Base-by-base conservation (phyloP, 2,797 vertebrate genomes). In the Vultur gryphus region DNA sequence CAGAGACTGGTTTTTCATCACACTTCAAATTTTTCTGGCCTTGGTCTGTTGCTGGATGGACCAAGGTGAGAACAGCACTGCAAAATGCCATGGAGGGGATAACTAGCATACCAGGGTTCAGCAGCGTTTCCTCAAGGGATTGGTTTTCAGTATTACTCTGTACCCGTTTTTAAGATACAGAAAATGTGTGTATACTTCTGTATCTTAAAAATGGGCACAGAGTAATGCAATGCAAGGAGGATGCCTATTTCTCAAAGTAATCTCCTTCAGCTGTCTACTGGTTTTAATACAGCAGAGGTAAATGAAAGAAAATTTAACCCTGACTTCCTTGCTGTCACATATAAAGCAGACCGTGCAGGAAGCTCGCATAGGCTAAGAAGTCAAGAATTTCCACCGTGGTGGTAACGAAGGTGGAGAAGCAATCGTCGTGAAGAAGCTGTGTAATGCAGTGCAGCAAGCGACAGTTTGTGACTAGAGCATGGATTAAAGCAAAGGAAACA, bases 401-500 rank as follows among this genome's bases (percentile, higher is more conserved):
- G 71, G 15, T 87, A 84, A 83, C 25, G 16, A 41, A 66, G 92
- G 62, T 76, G 90, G 54, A 82, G 89, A 81, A 94, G 67, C n/a
- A 33, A 10, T 84, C 61, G 41, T 82, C 39, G 7, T 52, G 75
- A 41, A 78, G 85, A 79, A 89, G 84, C 44, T 54, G 73, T 9
- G 51, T 57, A 49, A 67, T 7, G 79, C 71, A 86, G 64, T 16
- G 24, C 83, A 51, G 13, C 85, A 83, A 87, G 46, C 9, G 44
- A 26, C 49, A 21, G 62, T 48, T 79, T 64, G 73, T 72, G 93
- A 52, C 88, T 87, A 31, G 59, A 89, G 89, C 37, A 1, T 35
- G 89, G 93, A 79, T 96, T 79, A 84, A 96, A 97, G 94, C 82
- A 20, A 73, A 97, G 97, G 80, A 97, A 95, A 69, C 96, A 95